Base-by-base conservation (phyloP, 2,888 invertebrate species). In the Megalurothrips usitatus region DNA sequence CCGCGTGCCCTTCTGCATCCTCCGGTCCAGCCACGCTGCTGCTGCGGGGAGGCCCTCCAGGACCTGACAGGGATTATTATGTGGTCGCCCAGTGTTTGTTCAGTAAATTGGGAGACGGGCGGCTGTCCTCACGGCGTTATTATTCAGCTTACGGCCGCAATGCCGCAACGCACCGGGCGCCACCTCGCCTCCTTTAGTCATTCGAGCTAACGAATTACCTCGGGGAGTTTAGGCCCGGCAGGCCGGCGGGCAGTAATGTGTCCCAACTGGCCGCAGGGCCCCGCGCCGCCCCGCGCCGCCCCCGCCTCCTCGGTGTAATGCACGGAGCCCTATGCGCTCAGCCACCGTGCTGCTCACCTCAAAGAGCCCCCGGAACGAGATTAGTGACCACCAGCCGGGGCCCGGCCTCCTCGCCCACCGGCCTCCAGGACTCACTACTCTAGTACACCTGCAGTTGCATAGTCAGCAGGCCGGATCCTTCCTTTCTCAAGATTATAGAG, bases 191-290 rank as follows among this genome's bases (percentile, higher is more conserved):
- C 58, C 19, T 58, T 58, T 19, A 17, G 19, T 58, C 17, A 58
- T 58, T 14, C 19, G 58, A 58, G 58, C 68, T 75, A 75, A 75
- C 68, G 68, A 75, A 75, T 75, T 75, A 75, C 68, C 68, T 75
- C 68, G 68, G 68, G 68, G 68, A 75, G 68, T 58, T 58, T n/a
- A 58, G 34, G 34, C 14, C 58, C 58, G 17, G 52, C 52, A 3
- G 52, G 58, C 6, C 58, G 17, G 52, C 52, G 6, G 52, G 58
- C 6, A 11, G 58, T 58, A 58, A 58, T 58, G 58, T n/a, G 58
- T 17, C 58, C 58, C 14, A 17, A 6, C 34, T 1, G 58, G 58
- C 58, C 52, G 10, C 34, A 43, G 6, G 6, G 34, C 34, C n/a
- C n/a, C n/a, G n/a, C n/a, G n/a, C n/a, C n/a, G n/a, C n/a, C n/a